A percentile compares a stretch with the other conserved stretches of the same genome.
Evolutionary conservation across 1,140 invertebrate species (phyloP).

Genomic region (Zaprionus kolodkinae): DNA sequence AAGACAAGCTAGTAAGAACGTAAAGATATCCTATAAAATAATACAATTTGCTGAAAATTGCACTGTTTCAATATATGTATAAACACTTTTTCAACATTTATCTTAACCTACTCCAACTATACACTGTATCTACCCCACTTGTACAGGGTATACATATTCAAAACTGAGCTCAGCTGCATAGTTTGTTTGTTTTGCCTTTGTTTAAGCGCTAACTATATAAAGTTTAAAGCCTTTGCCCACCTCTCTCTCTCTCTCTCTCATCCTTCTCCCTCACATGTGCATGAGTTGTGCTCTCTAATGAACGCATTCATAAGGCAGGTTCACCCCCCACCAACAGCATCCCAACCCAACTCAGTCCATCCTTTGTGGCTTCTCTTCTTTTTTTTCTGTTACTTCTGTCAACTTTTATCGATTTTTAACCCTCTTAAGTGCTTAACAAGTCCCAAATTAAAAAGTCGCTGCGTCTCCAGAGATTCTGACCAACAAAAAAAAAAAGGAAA

Average conservation of each 20-base stretch:
- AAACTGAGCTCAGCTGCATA: constrained; percentile 34
- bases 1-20: no score
- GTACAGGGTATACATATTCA: constrained; percentile 1
- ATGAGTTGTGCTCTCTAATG: constrained; percentile 37
- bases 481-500: constrained; percentile 30
- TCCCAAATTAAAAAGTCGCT: constrained; percentile 75
- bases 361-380: constrained; percentile 40
- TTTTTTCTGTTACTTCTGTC: constrained; percentile 52
- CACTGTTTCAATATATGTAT: no score
- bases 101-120: background rate
- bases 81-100: background rate
- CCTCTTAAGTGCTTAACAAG: constrained; percentile 78
- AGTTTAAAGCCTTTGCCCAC: constrained; percentile 49
- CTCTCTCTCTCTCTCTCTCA: background rate
- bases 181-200: constrained; percentile 51
- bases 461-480: constrained; percentile 67
- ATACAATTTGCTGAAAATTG: no score
- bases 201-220: constrained; percentile 79
- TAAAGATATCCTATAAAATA: no score
- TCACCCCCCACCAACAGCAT: constrained; percentile 13
- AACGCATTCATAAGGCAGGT: constrained; percentile 65
- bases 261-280: constrained; percentile 26
- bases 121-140: background rate
- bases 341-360: constrained; percentile 46
- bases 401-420: constrained; percentile 79